Evolutionary conservation across 2,888 invertebrate genomes (phyloP).

Genomic region (Melanophora roralis): DNA sequence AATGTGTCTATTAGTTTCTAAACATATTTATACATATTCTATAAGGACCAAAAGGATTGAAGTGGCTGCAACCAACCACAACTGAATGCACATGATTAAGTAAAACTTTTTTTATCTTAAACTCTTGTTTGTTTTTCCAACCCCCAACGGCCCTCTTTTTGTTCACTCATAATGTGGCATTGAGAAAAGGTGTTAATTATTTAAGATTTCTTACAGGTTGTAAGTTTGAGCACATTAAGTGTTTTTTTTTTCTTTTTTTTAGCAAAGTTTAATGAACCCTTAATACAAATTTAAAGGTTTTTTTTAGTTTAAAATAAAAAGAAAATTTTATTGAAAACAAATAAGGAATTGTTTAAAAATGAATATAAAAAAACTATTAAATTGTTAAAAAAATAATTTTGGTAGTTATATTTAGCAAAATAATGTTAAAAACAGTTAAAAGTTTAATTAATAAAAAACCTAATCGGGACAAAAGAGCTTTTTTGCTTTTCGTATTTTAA

Average conservation of each 20-base stretch:
- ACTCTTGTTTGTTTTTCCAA: neutral
- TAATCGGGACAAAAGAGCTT: too few species aligned
- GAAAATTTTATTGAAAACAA: too few species aligned
- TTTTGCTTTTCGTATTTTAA: too few species aligned
- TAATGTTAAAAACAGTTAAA: too few species aligned
- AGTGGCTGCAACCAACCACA: conserved; percentile 1
- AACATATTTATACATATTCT: neutral
- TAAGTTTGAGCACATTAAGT: conserved; percentile 9
- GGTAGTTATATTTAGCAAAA: too few species aligned
- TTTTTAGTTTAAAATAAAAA: neutral
- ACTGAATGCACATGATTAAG: conserved; percentile 31
- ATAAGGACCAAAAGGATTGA: neutral
- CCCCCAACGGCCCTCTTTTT: neutral
- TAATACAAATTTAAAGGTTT: neutral
- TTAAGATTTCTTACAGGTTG: conserved; percentile 35
- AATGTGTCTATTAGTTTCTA: conserved; percentile 1
- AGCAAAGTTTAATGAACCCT: conserved; percentile 40
- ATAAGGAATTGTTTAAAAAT: too few species aligned
- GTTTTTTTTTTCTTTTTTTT: conserved; percentile 13
- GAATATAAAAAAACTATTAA: too few species aligned
- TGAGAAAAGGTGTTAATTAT: conserved; percentile 53
- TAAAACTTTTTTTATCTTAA: conserved; percentile 7
- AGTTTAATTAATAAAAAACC: too few species aligned
- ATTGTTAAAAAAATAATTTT: too few species aligned
- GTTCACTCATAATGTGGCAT: conserved; percentile 26